Percentiles rank a stretch among this genome's conserved stretches.
Evolutionary conservation across 1,140 invertebrate species (phyloP).

Genomic region (Hypothenemus hampei): DNA sequence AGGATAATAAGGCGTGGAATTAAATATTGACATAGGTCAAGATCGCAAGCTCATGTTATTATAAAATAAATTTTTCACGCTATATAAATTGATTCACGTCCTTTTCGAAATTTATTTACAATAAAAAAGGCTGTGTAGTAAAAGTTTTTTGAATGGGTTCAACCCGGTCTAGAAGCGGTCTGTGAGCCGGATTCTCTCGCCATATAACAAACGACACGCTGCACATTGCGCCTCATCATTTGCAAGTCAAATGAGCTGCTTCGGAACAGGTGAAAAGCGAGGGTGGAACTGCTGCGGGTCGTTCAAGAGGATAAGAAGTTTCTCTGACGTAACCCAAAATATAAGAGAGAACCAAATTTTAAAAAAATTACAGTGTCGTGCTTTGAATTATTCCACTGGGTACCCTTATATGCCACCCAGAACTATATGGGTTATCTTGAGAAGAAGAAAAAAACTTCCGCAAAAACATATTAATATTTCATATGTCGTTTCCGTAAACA

Average conservation of each 20-base stretch:
- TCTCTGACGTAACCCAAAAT: conserved; percentile 11
- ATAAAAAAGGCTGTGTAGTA: too few species aligned
- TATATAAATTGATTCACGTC: too few species aligned
- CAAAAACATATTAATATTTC: conserved; percentile 25
- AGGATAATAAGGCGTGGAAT: conserved; percentile 2
- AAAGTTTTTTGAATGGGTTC: too few species aligned
- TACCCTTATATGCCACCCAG: conserved; percentile 8
- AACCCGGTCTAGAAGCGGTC: too few species aligned
- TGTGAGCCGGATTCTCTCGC: neutral
- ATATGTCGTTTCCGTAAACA: conserved; percentile 25
- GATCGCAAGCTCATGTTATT: too few species aligned
- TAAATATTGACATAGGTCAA: conserved; percentile 1
- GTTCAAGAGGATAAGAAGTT: neutral
- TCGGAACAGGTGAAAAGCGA: conserved; percentile 25
- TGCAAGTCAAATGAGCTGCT: conserved; percentile 18
- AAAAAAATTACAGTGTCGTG: neutral
- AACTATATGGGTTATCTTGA: neutral
- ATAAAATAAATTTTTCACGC: too few species aligned
- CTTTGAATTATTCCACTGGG: neutral
- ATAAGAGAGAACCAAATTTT: conserved; percentile 4
- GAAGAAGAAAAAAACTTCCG: conserved; percentile 16
- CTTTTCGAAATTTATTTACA: too few species aligned
- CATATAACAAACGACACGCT: neutral
- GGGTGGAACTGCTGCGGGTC: conserved; percentile 11
- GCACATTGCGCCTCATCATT: conserved; percentile 18